A percentile compares a stretch with the other conserved stretches of the same genome.
Evolutionary conservation across 2,888 invertebrate species (phyloP).

Genomic region (Alviniconcha strummeri): DNA sequence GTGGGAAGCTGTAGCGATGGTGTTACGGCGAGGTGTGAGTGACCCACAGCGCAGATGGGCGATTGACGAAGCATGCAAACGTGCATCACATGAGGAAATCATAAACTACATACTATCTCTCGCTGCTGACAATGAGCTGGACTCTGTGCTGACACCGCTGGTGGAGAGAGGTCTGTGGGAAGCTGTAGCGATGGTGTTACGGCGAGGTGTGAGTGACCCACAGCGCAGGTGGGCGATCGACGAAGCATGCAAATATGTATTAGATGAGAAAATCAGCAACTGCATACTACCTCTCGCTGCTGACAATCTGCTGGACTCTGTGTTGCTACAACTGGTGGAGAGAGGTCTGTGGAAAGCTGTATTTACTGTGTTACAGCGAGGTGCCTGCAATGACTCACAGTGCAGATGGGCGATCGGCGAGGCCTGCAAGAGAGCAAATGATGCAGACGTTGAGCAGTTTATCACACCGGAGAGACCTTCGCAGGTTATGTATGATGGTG

Average conservation of each 20-base stretch:
- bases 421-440: background rate
- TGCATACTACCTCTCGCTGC: background rate
- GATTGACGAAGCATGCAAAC: background rate
- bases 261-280: background rate
- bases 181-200: background rate
- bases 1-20: background rate
- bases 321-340: background rate
- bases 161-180: background rate
- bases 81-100: background rate
- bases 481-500: background rate
- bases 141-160: background rate
- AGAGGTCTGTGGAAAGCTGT: background rate
- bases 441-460: background rate
- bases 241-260: background rate
- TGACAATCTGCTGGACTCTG: background rate
- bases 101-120: background rate
- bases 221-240: background rate
- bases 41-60: background rate
- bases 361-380: background rate
- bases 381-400: too few relatives aligned
- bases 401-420: background rate
- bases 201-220: background rate
- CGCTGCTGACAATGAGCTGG: background rate
- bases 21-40: background rate
- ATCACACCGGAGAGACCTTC: background rate